Conservation (phyloP, 1,140 invertebrate genomes). For the Muscidifurax raptorellus region DNA sequence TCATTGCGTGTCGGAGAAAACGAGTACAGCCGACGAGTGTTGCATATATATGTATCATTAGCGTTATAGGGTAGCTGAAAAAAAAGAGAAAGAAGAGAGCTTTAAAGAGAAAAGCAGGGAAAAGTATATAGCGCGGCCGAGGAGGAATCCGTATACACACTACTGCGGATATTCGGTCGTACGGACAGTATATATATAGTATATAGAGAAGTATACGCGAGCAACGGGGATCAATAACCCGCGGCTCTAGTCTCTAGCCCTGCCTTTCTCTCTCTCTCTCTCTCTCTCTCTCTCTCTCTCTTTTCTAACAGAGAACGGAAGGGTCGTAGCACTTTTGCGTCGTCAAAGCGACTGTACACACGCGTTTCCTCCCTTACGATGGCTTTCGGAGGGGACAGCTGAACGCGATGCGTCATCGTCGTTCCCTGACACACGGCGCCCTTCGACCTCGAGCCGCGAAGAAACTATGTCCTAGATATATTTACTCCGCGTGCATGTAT, state of each 20-base stretch:
- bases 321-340: conserved; percentile 21
- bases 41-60: no score
- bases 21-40: no score
- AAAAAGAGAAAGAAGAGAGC: not conserved
- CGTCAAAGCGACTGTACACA: not conserved
- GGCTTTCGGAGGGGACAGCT: not conserved
- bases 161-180: not conserved
- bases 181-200: not conserved
- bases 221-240: conserved; percentile 65
- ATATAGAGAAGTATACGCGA: conserved; percentile 6
- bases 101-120: not conserved
- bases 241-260: conserved; percentile 23
- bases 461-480: no score
- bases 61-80: not conserved
- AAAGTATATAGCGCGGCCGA: not conserved
- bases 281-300: not conserved
- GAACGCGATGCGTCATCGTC: not conserved
- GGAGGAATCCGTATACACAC: not conserved
- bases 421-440: not conserved
- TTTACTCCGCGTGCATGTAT: no score
- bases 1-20: no score
- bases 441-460: not conserved
- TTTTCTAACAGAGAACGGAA: not conserved
- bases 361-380: not conserved
- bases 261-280: conserved; percentile 38